phyloP scores from a whole-genome alignment of 2,797 vertebrate genomes.

The Phoxinus dragarum region DNA sequence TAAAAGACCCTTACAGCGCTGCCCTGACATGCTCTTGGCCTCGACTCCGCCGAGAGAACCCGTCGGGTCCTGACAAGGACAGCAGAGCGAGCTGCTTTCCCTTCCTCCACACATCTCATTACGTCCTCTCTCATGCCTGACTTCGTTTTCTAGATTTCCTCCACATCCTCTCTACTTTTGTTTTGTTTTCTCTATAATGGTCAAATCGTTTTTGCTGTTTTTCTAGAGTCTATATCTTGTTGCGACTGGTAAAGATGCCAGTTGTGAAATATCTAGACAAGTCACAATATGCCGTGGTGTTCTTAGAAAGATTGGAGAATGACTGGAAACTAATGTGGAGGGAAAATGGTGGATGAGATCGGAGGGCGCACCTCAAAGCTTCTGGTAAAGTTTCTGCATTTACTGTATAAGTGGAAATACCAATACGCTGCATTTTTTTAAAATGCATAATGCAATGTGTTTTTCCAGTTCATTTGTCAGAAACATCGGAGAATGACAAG shows the following conservation, averaged over 20 bases:
- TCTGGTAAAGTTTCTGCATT: not conserved
- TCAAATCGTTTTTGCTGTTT: slow-evolving; percentile 6
- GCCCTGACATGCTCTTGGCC: slow-evolving; percentile 36
- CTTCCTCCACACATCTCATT: slow-evolving; percentile 12
- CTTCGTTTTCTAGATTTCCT: not conserved
- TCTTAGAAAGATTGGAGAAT: not conserved
- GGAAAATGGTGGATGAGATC: not conserved
- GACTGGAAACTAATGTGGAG: not conserved
- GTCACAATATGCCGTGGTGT: not conserved
- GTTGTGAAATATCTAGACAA: not conserved
- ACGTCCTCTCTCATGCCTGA: slow-evolving; percentile 1
- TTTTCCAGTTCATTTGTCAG: not conserved
- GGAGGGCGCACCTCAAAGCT: not conserved
- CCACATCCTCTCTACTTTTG: not conserved
- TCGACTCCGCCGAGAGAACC: not conserved
- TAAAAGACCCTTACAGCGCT: slow-evolving; percentile 31
- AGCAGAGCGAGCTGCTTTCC: slow-evolving; percentile 3
- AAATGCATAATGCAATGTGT: not conserved
- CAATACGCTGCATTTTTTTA: not conserved
- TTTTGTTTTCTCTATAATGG: slow-evolving; percentile 15
- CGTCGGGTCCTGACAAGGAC: slow-evolving; percentile 26
- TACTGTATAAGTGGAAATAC: not conserved
- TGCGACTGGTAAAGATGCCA: not conserved
- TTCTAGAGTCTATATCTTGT: not conserved
- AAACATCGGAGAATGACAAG: not conserved